These are phyloP conservation scores for Megastigmus dorsalis DNA, from an alignment of 2,888 invertebrate species.

Conservation along the genomic window DNA sequence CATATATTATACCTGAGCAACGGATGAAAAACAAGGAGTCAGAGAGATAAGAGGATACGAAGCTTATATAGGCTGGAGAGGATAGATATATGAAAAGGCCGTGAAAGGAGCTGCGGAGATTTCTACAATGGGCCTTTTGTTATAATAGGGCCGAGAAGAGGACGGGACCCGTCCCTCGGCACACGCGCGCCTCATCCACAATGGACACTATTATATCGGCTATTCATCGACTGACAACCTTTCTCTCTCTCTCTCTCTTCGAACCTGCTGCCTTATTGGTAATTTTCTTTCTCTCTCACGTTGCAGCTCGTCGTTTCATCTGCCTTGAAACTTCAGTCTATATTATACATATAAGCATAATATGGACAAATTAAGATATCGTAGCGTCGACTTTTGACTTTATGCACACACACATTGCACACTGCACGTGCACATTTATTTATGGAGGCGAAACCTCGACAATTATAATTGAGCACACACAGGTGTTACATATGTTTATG, in stretches of 20 bases:
- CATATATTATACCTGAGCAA: too few species aligned
- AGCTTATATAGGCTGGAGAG: neutral
- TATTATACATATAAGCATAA: too few species aligned
- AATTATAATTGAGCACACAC: too few species aligned
- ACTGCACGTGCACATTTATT: too few species aligned
- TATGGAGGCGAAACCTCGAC: too few species aligned
- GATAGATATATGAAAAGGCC: conserved; percentile 29
- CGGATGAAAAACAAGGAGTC: conserved; percentile 17
- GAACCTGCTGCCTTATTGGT: conserved; percentile 56
- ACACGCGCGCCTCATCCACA: conserved; percentile 56
- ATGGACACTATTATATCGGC: conserved; percentile 69
- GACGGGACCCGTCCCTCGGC: conserved; percentile 19
- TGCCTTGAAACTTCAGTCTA: too few species aligned
- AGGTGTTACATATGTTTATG: too few species aligned
- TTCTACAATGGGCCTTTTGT: conserved; percentile 69
- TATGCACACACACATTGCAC: too few species aligned
- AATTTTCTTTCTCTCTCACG: conserved; percentile 4
- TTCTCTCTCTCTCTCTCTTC: conserved; percentile 28
- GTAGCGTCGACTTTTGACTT: too few species aligned
- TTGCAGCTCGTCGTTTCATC: too few species aligned
- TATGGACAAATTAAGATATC: too few species aligned
- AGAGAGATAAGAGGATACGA: neutral
- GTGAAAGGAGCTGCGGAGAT: conserved; percentile 35
- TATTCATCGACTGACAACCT: conserved; percentile 63
- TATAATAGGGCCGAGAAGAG: conserved; percentile 54